Percentiles rank a stretch among this genome's conserved stretches.
phyloP scores from a whole-genome alignment of 2,113 vertebrate genomes.

The Sorex araneus region DNA sequence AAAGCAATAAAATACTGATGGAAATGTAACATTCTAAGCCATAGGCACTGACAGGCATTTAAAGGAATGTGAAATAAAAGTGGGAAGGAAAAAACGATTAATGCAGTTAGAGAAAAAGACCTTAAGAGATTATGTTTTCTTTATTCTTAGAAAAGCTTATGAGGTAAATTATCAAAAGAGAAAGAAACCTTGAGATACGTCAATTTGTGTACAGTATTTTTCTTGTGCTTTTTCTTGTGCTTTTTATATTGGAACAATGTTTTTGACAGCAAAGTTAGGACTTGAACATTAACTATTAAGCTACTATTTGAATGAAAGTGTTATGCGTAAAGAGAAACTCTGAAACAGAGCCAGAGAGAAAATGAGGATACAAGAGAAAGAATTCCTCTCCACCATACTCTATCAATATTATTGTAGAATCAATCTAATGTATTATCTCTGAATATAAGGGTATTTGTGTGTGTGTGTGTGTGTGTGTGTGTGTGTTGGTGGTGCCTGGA shows the following conservation, averaged over 20 bases:
- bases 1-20: conserved; percentile 28
- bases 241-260: not conserved
- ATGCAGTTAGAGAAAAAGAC: conserved; percentile 7
- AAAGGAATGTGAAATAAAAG: conserved; percentile 50
- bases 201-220: conserved; percentile 36
- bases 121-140: conserved; percentile 5
- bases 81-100: conserved; percentile 9
- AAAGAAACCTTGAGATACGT: not conserved
- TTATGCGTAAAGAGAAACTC: not conserved
- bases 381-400: not conserved
- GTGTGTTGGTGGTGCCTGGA: not conserved
- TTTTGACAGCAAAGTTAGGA: not conserved
- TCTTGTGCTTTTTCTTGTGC: not conserved
- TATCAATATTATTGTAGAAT: not conserved
- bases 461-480: not conserved
- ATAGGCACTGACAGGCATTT: not conserved
- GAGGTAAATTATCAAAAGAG: not conserved
- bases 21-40: not conserved
- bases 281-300: conserved; percentile 8
- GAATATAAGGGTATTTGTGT: not conserved
- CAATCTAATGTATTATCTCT: not conserved
- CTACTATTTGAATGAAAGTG: not conserved
- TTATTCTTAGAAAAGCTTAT: conserved; percentile 50
- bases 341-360: not conserved
- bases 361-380: not conserved